phyloP scores from a whole-genome alignment of 1,140 invertebrate genomes.

The Aphelenchoides fujianensis region DNA sequence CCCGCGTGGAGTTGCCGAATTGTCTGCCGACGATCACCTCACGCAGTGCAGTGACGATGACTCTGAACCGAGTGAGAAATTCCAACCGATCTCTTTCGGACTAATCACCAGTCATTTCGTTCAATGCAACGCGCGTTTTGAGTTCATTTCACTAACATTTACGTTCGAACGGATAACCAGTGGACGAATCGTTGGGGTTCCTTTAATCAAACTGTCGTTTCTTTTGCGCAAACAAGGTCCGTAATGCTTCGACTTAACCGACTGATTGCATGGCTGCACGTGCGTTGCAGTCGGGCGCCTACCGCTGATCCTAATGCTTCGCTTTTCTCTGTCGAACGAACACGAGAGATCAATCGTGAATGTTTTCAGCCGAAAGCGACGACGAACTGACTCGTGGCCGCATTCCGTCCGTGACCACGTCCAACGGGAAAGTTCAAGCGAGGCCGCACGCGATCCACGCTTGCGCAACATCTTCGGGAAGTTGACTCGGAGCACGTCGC shows the following conservation, averaged over 20 bases:
- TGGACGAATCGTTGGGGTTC: too few relatives aligned
- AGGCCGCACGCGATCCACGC: slow-evolving; percentile 56
- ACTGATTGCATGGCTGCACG: too few relatives aligned
- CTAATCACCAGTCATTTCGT: too few relatives aligned
- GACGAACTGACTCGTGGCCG: slow-evolving; percentile 48
- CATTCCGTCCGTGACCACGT: slow-evolving; percentile 29
- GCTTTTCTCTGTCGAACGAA: too few relatives aligned
- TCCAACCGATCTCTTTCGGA: neutral
- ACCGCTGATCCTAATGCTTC: neutral
- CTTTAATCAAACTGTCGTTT: too few relatives aligned
- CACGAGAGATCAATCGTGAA: too few relatives aligned
- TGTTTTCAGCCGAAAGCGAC: slow-evolving; percentile 56
- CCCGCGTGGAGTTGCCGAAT: slow-evolving; percentile 25
- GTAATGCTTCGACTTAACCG: too few relatives aligned
- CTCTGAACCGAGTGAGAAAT: slow-evolving; percentile 22
- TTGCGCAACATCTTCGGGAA: slow-evolving; percentile 62
- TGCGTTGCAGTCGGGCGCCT: too few relatives aligned
- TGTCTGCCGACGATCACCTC: slow-evolving; percentile 36
- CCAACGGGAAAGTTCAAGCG: slow-evolving; percentile 47
- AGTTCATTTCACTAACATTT: neutral
- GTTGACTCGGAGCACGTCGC: slow-evolving; percentile 73
- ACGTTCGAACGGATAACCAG: too few relatives aligned
- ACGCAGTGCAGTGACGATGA: slow-evolving; percentile 12
- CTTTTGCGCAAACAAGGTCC: too few relatives aligned
- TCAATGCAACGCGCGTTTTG: too few relatives aligned